Base-by-base conservation (phyloP, 2,888 invertebrate genomes). In the Drepana falcataria region DNA sequence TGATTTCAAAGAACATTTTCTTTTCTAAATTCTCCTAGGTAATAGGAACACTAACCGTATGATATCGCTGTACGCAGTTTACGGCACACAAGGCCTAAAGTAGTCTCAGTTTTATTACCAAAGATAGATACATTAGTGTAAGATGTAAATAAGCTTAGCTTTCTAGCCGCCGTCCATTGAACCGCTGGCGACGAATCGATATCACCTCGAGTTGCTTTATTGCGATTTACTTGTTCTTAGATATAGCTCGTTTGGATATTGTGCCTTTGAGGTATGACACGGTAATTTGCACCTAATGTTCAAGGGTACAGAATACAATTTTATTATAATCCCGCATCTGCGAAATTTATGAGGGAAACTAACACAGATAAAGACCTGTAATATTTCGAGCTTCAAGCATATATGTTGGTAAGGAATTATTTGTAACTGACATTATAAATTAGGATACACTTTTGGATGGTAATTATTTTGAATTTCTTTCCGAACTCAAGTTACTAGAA, bases 161-260 rank as follows among this genome's bases (percentile, higher is more conserved):
- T 60, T 60, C 61, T 61, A 52, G 58, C 57, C 66, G 64, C 59
- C 73, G 76, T 73, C 71, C 75, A 74, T 71, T 74, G 76, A 79
- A 77, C 75, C 73, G 73, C 76, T 71, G 69, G 78, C 66, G 81
- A 79, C 80, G 75, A 83, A 83, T 83, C 84, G 79, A 83, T 77
- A 76, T 56, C 53, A 53, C 55, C 61, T 53, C 58, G 65, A 60
- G 64, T 63, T 70, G 75, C 69, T 76, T 77, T 77, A 79, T 77
- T 81, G 71, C 71, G 64, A 70, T 61, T 48, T 60, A 61, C 64
- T 60, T 68, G 60, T 66, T 66, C 56, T 57, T 48, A 52, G 5
- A 35, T 47, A n/a, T 35, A 47, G 35, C n/a, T 35, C 35, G 35
- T 35, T 48, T 52, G 49, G 21, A 49, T 33, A 48, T 48, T 5